Evolutionary conservation across 1,140 invertebrate species (phyloP).

Genomic region (Papilio dardanus): DNA sequence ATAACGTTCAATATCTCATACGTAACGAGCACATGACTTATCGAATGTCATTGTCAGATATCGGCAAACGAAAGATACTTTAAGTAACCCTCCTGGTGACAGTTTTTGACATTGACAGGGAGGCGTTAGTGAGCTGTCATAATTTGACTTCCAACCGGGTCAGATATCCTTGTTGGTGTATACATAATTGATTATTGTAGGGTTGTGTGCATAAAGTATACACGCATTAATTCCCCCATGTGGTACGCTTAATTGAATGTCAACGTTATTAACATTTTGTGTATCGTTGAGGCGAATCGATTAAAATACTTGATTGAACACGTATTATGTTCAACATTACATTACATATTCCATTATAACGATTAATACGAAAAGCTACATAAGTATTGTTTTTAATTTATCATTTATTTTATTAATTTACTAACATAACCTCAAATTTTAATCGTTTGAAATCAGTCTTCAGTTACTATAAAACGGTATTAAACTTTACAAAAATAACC

Average conservation of each 20-base stretch:
- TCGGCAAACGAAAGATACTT: too few species aligned
- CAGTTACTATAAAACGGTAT: too few species aligned
- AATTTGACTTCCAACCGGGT: too few species aligned
- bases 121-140: too few species aligned
- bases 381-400: background rate
- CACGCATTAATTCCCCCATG: conserved; percentile 26
- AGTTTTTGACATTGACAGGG: too few species aligned
- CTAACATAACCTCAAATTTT: background rate
- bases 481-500: too few species aligned
- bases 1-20: too few species aligned
- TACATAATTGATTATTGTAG: conserved; percentile 27
- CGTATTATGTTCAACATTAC: background rate
- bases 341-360: background rate
- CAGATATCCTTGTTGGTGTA: too few species aligned
- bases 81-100: too few species aligned
- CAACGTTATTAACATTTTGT: conserved; percentile 35
- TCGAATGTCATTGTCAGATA: too few species aligned
- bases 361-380: background rate
- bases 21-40: too few species aligned
- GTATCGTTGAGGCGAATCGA: conserved; percentile 20
- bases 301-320: conserved; percentile 36
- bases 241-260: conserved; percentile 37
- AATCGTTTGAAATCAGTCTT: too few species aligned
- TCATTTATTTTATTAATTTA: background rate
- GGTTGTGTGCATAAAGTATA: conserved; percentile 36